Evolutionary conservation across 2,888 invertebrate species (phyloP).

Genomic region (Erpobdella octoculata): DNA sequence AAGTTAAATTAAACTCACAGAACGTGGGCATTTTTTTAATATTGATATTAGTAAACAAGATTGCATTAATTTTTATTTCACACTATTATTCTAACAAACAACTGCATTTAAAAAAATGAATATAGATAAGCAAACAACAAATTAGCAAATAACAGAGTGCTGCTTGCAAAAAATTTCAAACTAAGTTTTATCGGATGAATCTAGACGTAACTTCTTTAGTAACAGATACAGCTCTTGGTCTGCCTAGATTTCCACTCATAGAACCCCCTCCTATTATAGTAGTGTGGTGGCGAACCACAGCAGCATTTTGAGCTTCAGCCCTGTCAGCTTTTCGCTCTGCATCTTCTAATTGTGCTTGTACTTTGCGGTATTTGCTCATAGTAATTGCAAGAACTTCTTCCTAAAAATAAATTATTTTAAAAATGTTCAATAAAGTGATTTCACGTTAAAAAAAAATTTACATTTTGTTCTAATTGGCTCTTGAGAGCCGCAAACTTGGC

Average conservation of each 20-base stretch:
- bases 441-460: constrained; percentile 29
- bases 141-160: no score
- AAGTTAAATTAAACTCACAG: no score
- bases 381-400: constrained; percentile 52
- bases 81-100: no score
- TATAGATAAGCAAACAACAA: no score
- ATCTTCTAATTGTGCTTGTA: constrained; percentile 49
- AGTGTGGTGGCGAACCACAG: constrained; percentile 25
- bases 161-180: no score
- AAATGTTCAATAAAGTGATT: no score
- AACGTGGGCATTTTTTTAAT: no score
- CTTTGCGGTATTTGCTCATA: constrained; percentile 53
- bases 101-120: no score
- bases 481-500: constrained; percentile 49
- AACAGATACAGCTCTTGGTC: constrained; percentile 49
- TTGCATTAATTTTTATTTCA: no score
- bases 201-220: constrained; percentile 42
- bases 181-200: constrained; percentile 12
- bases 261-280: constrained; percentile 9
- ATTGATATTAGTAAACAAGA: no score
- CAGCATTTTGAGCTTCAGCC: constrained; percentile 48
- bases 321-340: constrained; percentile 50
- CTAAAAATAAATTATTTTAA: constrained; percentile 37
- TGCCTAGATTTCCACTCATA: constrained; percentile 34
- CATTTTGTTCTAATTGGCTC: constrained; percentile 51